A percentile compares a stretch with the other conserved stretches of the same genome.
These are phyloP conservation scores for Stomorhina lunata DNA, from an alignment of 2,888 invertebrate genomes.

Conservation along the genomic window DNA sequence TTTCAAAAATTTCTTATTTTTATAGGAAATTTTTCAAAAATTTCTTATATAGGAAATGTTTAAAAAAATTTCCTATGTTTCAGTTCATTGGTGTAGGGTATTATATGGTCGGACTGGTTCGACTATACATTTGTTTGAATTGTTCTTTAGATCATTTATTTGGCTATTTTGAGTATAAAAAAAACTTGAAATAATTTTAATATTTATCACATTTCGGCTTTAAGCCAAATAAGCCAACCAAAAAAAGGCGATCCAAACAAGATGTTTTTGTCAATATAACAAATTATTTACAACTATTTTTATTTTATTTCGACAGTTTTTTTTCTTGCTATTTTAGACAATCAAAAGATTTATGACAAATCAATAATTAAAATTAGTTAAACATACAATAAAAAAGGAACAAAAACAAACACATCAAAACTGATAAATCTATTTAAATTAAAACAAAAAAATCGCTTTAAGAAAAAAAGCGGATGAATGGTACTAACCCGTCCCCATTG, in stretches of 20 bases:
- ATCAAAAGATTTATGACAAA: conserved; percentile 55
- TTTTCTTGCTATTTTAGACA: neutral
- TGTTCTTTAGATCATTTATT: no score
- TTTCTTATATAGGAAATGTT: no score
- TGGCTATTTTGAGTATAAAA: no score
- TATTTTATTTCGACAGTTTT: conserved; percentile 1
- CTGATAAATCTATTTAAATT: conserved; percentile 35
- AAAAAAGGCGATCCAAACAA: conserved; percentile 53
- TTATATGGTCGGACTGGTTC: no score
- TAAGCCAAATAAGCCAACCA: conserved; percentile 4
- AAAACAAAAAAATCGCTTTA: neutral
- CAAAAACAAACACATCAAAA: neutral
- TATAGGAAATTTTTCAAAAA: no score
- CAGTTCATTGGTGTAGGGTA: no score
- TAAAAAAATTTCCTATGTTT: no score
- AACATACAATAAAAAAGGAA: conserved; percentile 27
- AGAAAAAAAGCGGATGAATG: neutral
- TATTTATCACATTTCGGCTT: conserved; percentile 8
- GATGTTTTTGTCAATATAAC: conserved; percentile 60
- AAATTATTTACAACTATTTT: conserved; percentile 38
- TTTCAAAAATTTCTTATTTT: no score
- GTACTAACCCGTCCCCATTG: no score
- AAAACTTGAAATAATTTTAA: conserved; percentile 7
- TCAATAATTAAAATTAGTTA: conserved; percentile 63
- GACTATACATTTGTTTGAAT: no score